Conservation (phyloP, 2,888 invertebrate species). For the Dyspetes luteomarginatus region DNA sequence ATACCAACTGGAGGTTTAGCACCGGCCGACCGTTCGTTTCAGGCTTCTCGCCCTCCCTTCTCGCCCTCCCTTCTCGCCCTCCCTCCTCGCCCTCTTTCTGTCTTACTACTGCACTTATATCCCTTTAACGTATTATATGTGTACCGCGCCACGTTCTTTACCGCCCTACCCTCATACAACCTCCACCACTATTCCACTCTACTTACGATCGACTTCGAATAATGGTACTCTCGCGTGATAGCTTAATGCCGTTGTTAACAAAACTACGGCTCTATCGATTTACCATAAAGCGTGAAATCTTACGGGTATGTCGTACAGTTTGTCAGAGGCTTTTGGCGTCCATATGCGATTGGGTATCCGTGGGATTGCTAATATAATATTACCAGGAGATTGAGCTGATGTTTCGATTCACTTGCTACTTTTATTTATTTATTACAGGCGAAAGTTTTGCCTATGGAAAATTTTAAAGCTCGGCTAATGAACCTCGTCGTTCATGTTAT, state of each 20-base stretch:
- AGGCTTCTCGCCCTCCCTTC: background rate
- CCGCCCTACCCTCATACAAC: conserved; percentile 31
- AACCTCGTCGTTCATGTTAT: conserved; percentile 12
- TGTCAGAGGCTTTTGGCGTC: background rate
- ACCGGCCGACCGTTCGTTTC: conserved; percentile 47
- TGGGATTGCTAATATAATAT: conserved; percentile 36
- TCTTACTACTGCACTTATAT: conserved; percentile 55
- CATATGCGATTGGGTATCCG: conserved; percentile 12
- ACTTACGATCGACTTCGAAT: conserved; percentile 75
- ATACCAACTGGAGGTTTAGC: conserved; percentile 39
- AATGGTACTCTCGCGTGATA: conserved; percentile 78
- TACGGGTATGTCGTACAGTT: background rate
- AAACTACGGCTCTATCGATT: conserved; percentile 79
- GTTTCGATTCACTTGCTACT: conserved; percentile 12
- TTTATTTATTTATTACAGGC: background rate
- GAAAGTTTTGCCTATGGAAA: background rate
- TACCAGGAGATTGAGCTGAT: conserved; percentile 22
- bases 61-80: background rate
- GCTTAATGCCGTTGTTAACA: conserved; percentile 79
- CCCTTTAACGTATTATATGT: conserved; percentile 51
- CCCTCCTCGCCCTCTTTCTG: background rate
- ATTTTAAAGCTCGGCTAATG: conserved; percentile 2
- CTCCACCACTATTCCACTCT: conserved; percentile 60
- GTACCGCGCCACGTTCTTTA: conserved; percentile 43
- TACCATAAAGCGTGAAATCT: conserved; percentile 75